Base-by-base conservation (phyloP, 2,888 invertebrate species). In the Watsonalla binaria region DNA sequence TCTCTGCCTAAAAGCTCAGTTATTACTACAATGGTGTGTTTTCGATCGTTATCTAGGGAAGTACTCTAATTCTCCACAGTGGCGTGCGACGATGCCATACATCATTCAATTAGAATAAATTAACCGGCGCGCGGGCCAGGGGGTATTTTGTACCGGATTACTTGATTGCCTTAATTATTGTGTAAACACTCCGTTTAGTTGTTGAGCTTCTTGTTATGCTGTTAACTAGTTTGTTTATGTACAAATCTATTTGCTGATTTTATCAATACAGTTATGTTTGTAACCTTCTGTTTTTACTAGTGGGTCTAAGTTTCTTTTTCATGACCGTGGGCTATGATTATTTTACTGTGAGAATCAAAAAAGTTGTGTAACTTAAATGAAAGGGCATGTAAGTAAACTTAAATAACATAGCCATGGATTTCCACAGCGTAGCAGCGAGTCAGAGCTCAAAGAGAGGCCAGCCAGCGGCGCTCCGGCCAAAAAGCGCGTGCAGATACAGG, bases 401-500 rank as follows among this genome's bases (percentile, higher is more conserved):
- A 63, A 72, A 65, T 82, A 84, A 85, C 79, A 81, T 82, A 70
- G 62, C 62, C 59, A 53, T 78, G 74, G 77, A 63, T 76, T 83
- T 88, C 74, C 89, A 89, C 90, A 90, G 90, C 89, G 90, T 83
- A 90, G 90, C 86, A 86, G 87, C 87, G 90, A 86, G 78, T 78
- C 82, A 73, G 90, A 90, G 67, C 72, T 85, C 72, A 83, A 82
- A 70, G 88, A 86, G 85, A 80, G 86, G 62, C 80, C 82, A 62
- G 65, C 56, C 62, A 65, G 51, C 68, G 67, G 53, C 65, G 49
- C 58, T 78, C 93, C 94, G 34, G 91, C 94, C 65, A 95, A 95
- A 84, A 95, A 95, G 82, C 92, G 95, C 74, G 95, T 95, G 57
- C 95, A 95, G 84, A 95, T 95, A 68, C 95, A 95, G 83, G 95